These are phyloP conservation scores for Archaeoteleia sp. DNA, from an alignment of 2,888 invertebrate species.

Conservation along the genomic window DNA sequence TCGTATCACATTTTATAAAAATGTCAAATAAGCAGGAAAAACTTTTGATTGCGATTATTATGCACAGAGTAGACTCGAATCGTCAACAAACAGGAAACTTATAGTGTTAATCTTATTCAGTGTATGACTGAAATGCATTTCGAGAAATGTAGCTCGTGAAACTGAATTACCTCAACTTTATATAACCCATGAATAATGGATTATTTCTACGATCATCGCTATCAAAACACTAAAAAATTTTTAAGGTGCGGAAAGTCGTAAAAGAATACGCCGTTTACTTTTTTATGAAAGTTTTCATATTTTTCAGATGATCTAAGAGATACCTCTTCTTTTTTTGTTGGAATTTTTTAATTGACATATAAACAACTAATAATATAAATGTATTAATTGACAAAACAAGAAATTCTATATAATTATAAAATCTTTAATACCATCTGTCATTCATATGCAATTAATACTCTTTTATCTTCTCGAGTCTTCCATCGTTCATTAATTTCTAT, in stretches of 20 bases:
- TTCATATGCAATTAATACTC: no score
- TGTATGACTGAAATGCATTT: conserved; percentile 28
- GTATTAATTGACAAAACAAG: no score
- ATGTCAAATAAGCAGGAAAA: not conserved
- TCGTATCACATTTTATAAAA: not conserved
- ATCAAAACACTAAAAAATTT: conserved; percentile 30
- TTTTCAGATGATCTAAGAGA: conserved; percentile 22
- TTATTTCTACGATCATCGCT: conserved; percentile 33
- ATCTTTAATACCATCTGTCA: no score
- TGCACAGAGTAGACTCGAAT: conserved; percentile 11
- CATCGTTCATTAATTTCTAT: no score
- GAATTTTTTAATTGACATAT: no score
- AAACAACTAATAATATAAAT: no score
- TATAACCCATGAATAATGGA: conserved; percentile 47
- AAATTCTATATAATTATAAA: no score
- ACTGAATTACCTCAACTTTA: conserved; percentile 40
- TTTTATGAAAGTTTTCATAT: conserved; percentile 28
- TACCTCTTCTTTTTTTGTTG: no score
- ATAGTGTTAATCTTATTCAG: conserved; percentile 37
- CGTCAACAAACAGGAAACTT: conserved; percentile 25
- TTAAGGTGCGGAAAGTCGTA: conserved; percentile 32
- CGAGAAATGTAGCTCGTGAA: conserved; percentile 36
- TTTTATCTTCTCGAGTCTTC: no score
- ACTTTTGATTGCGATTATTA: conserved; percentile 29
- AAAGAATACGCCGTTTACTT: conserved; percentile 20